Base-by-base conservation (phyloP, 2,888 invertebrate genomes). In the Plebejus anna region DNA sequence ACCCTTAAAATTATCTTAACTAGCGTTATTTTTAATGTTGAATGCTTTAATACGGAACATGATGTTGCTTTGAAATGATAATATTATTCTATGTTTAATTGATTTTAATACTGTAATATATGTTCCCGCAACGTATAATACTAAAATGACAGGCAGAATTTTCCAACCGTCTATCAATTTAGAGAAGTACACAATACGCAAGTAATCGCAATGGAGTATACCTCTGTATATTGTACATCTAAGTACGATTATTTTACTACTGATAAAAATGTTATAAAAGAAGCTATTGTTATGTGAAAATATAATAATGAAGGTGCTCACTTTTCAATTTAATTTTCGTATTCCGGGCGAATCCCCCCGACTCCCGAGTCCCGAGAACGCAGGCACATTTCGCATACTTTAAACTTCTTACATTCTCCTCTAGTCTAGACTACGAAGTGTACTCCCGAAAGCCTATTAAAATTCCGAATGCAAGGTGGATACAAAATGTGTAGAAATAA, bases 301-400 rank as follows among this genome's bases (percentile, higher is more conserved):
- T 51, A 72, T 42, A n/a, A 51, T 70, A 16, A 70, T 38, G 70
- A 51, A 72, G 22, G 71, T 71, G 72, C 72, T 71, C 42, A 71
- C 71, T 72, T 51, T 72, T 72, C 72, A 72, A 72, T 73, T 51
- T 32, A 73, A 73, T 13, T 73, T 73, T 73, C 51, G 32, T 51
- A 73, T 55, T 51, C 55, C 22, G 16, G 28, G 73, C 13, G 55
- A 55, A 73, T 16, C 47, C 51, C 42, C 72, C 22, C n/a, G n/a
- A n/a, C 22, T 22, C 22, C 11, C 3, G 59, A 22, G 51, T 13
- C 13, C 59, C 9, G 47, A 38, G 72, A 28, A 51, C 51, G 47
- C 72, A 72, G 66, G 47, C 28, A 75, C 75, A 66, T 70, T 70
- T 70, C 36, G 66, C 61, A 66, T 66, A 66, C 38, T 66, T 47